A percentile compares a stretch with the other conserved stretches of the same genome.
Conservation (phyloP, 2,888 invertebrate genomes). For the Nebria salina region DNA sequence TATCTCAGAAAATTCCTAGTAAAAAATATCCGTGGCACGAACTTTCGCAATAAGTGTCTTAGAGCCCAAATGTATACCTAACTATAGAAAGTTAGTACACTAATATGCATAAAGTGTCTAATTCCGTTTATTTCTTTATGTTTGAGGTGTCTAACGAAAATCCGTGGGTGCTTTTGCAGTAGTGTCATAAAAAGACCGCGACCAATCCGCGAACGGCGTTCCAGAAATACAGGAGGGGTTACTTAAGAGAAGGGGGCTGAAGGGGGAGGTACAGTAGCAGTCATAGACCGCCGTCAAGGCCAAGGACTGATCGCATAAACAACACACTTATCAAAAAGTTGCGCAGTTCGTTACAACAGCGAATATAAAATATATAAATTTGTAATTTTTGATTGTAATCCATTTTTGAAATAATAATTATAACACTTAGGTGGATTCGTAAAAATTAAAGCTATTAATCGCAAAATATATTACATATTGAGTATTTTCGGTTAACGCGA, state of each 20-base stretch:
- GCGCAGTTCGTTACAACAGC: conserved; percentile 14
- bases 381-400: neutral
- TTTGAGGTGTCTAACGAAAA: conserved; percentile 1
- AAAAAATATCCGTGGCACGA: neutral
- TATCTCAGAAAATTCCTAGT: neutral
- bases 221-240: neutral
- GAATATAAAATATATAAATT: neutral
- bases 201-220: neutral
- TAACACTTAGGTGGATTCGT: too few species aligned
- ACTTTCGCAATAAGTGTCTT: neutral
- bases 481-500: too few species aligned
- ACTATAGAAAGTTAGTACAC: neutral
- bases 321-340: conserved; percentile 21
- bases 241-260: neutral
- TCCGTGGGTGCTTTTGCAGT: conserved; percentile 14
- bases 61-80: neutral
- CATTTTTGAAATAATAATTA: neutral
- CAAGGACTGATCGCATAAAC: conserved; percentile 34
- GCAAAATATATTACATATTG: too few species aligned
- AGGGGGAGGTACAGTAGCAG: conserved; percentile 19
- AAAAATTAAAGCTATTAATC: too few species aligned
- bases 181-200: conserved; percentile 13
- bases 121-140: too few species aligned
- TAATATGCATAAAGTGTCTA: neutral
- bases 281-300: conserved; percentile 42